Evolutionary conservation across 2,888 invertebrate species (phyloP).

Genomic region (Labia minor): DNA sequence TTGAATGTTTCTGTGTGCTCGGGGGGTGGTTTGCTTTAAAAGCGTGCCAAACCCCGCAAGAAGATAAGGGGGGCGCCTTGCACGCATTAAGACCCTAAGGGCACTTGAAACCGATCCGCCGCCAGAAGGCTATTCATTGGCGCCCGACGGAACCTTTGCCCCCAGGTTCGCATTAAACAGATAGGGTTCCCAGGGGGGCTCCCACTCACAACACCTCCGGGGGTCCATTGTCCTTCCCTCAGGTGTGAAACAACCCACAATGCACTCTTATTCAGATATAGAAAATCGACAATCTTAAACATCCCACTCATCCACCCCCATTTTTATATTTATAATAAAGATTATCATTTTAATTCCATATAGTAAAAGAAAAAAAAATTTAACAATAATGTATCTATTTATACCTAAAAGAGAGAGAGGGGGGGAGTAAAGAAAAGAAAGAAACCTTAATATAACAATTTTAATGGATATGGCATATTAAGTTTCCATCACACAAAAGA

Average conservation of each 20-base stretch:
- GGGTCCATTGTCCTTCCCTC: neutral
- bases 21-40: neutral
- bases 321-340: no score
- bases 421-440: no score
- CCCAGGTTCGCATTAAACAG: neutral
- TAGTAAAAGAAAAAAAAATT: no score
- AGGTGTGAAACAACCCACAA: neutral
- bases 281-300: no score
- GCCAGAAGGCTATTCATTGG: conserved; percentile 13
- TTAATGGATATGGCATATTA: no score
- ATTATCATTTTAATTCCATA: no score
- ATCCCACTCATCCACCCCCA: no score
- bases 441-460: no score
- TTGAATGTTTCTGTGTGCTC: neutral
- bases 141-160: neutral
- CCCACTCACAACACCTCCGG: neutral
- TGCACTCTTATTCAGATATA: no score
- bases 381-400: no score
- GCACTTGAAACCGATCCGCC: conserved; percentile 2
- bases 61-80: neutral
- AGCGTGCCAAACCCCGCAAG: conserved; percentile 1
- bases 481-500: no score
- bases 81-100: neutral
- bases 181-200: neutral
- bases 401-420: no score